Base-by-base conservation (phyloP, 2,888 invertebrate genomes). In the Salpingus planirostris region DNA sequence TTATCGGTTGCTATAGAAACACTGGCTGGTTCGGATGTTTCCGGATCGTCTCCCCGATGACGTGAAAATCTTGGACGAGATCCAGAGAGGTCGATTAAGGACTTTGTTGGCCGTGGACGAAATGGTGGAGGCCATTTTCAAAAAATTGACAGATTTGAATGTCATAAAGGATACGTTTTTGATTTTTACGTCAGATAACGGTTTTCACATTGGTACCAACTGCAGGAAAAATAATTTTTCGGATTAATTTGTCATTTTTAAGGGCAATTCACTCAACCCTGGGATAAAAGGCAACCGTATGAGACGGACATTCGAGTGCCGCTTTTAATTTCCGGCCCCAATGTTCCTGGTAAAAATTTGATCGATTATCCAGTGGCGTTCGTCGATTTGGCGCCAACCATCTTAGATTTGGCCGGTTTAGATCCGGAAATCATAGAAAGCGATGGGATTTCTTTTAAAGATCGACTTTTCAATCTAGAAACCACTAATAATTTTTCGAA, bases 211-310 rank as follows among this genome's bases (percentile, higher is more conserved):
- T 46, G 88, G 87, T 84, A 59, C n/a, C n/a, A n/a, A n/a, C n/a
- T n/a, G 2, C n/a, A 27, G 24, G 15, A 3, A 18, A 21, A 18
- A 10, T 18, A 18, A 7, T 30, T 15, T 32, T 31, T 41, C 53
- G 54, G 6, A 21, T 34, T 27, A n/a, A n/a, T n/a, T n/a, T n/a
- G n/a, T n/a, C n/a, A n/a, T n/a, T 26, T 21, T 49, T 3, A 57
- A 86, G 90, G 91, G 7, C 91, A 92, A 66, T 91, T 89, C 64
- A 78, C 84, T 2, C 77, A 88, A 66, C 83, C 89, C 0, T 79
- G 78, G 66, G 92, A 93, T 63, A 93, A 93, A 57, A 69, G 92
- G 2, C 89, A 90, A 52, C 85, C 87, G 0, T 93, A 93, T 62
- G 90, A 93, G 57, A 80, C 87, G 0, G 93, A 93, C 55, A 80